Evolutionary conservation across 2,113 vertebrate species (phyloP).

Genomic region (Cinclus cinclus): DNA sequence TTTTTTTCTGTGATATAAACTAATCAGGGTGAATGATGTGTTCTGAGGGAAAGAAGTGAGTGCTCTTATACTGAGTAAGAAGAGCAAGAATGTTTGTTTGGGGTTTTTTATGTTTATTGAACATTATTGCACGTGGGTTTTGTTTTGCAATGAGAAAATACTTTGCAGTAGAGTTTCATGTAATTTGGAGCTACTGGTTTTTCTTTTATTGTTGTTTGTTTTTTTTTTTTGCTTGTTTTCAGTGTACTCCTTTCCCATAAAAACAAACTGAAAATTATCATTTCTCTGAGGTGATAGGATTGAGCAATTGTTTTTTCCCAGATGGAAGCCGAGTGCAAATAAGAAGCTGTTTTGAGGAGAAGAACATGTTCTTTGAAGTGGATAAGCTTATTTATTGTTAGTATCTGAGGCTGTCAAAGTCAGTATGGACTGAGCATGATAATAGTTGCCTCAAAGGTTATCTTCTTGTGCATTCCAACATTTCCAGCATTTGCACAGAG

Average conservation of each 20-base stretch:
- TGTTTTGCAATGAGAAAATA: not conserved
- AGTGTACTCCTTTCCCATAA: not conserved
- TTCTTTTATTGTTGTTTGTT: no score
- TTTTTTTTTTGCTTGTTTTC: not conserved
- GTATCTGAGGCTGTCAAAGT: conserved; percentile 34
- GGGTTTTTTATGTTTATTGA: not conserved
- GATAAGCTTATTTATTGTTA: not conserved
- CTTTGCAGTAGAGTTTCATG: not conserved
- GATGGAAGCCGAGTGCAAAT: not conserved
- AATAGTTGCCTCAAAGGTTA: conserved; percentile 47
- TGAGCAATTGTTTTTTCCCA: not conserved
- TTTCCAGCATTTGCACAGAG: conserved; percentile 23
- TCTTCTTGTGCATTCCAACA: conserved; percentile 47
- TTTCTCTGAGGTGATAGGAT: not conserved
- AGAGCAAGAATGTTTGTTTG: not conserved
- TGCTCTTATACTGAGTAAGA: not conserved
- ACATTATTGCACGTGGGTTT: not conserved
- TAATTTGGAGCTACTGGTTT: not conserved
- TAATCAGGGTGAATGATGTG: conserved; percentile 10
- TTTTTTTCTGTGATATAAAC: not conserved
- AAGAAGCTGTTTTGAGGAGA: not conserved
- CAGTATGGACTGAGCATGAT: conserved; percentile 16
- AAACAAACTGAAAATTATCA: not conserved
- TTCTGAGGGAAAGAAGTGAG: conserved; percentile 1
- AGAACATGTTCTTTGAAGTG: not conserved